Conservation (phyloP, 1,140 invertebrate genomes). For the Brachionus angularis region DNA sequence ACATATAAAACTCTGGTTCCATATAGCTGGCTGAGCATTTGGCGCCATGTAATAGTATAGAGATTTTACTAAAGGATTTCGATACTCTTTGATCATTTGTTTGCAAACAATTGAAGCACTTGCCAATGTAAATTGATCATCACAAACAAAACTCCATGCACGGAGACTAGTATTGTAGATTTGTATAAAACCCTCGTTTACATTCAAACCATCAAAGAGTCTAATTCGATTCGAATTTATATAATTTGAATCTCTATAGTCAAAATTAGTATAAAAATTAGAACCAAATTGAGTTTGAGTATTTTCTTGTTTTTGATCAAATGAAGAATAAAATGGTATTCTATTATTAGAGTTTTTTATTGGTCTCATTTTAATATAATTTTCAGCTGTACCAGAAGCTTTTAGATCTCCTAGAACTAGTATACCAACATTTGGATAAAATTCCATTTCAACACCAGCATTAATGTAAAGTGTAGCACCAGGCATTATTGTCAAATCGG, state of each 20-base stretch:
- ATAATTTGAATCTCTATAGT: not conserved
- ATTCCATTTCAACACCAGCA: constrained; percentile 85
- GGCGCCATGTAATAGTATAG: constrained; percentile 29
- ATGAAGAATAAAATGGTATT: not conserved
- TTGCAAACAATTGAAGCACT: constrained; percentile 32
- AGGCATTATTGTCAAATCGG: constrained; percentile 95
- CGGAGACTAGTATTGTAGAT: constrained; percentile 88
- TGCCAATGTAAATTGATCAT: constrained; percentile 71
- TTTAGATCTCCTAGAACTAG: constrained; percentile 85
- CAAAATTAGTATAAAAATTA: no score
- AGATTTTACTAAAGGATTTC: constrained; percentile 20
- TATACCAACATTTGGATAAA: constrained; percentile 92
- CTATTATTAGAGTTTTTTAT: not conserved
- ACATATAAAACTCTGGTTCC: constrained; percentile 43
- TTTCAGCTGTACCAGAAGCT: constrained; percentile 73
- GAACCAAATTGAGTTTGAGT: not conserved
- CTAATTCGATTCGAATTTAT: no score
- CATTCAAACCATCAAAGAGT: not conserved
- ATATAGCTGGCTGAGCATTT: constrained; percentile 31
- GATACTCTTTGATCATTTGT: constrained; percentile 32
- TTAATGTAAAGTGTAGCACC: constrained; percentile 74
- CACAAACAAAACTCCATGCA: constrained; percentile 95
- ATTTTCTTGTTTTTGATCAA: not conserved
- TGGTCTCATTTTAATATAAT: constrained; percentile 62
- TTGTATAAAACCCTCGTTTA: constrained; percentile 73